A percentile compares a stretch with the other conserved stretches of the same genome.
phyloP scores from a whole-genome alignment of 2,888 invertebrate species.

The Chironomus tentans region DNA sequence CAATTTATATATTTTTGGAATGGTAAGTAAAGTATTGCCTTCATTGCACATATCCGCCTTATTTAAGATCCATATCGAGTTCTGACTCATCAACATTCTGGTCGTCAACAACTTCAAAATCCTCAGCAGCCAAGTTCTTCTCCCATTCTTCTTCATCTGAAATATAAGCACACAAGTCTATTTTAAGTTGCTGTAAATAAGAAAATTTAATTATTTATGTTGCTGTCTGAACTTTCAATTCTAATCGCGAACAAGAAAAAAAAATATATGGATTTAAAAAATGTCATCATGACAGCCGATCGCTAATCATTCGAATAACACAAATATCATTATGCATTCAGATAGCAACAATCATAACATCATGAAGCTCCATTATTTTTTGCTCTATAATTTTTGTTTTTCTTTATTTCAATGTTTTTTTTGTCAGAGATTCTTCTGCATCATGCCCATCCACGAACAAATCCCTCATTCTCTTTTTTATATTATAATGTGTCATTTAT shows the following conservation, averaged over 20 bases:
- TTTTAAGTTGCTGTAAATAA: not conserved
- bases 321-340: not conserved
- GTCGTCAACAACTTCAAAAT: conserved; percentile 79
- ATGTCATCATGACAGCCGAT: conserved; percentile 1
- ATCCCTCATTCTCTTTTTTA: not conserved
- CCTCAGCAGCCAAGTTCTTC: conserved; percentile 90
- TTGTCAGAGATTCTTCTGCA: not conserved
- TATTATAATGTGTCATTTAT: not conserved
- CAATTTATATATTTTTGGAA: too few relatives aligned
- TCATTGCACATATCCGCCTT: not conserved
- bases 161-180: not conserved
- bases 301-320: conserved; percentile 8
- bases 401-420: conserved; percentile 12
- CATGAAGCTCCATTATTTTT: not conserved
- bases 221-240: conserved; percentile 16
- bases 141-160: conserved; percentile 80
- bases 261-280: not conserved
- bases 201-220: conserved; percentile 2
- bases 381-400: conserved; percentile 26
- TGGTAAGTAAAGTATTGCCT: too few relatives aligned
- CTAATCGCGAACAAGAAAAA: too few relatives aligned
- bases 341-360: conserved; percentile 15
- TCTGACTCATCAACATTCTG: conserved; percentile 42
- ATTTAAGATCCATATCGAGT: conserved; percentile 20
- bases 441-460: not conserved